Evolutionary conservation across 2,113 vertebrate species (phyloP), one percentile per base, ranked within the genome.

Genomic region (Ciconia boyciana): DNA sequence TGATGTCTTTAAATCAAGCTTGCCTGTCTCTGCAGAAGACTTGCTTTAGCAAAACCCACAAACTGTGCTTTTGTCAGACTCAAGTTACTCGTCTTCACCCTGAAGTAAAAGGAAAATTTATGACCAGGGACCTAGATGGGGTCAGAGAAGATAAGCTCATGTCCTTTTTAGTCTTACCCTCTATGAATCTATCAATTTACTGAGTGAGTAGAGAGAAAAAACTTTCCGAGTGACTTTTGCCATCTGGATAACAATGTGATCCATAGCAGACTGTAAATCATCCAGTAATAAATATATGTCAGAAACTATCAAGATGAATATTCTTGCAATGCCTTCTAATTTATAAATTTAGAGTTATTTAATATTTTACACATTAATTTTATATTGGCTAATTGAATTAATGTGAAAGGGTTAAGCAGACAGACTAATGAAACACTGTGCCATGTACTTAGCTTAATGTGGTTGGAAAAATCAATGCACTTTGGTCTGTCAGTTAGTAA

Each of bases 401-500:
- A 91, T 78, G 68, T 92, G 80, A 94, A 95, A 94, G 94, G 93
- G 85, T 96, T 97, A 97, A 96, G 92, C 34, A 90, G 90, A 83
- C 65, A 94, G 87, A 52, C 76, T 92, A 97, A 97, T 92, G 92
- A 95, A 97, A 96, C 87, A 57, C 74, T 83, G 70, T 68, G 70
- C 82, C 66, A 46, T 29, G 54, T 81, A 96, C 87, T 97, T 87
- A 83, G 87, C 84, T 95, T 94, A 97, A 97, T 96, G 89, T 85
- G 81, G 69, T 32, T 93, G 91, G 90, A 93, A 96, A 97, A 97
- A 97, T 95, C 95, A 94, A 97, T 94, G 92, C 72, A 94, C 82
- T 96, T 94, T 87, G 74, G 82, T 90, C 93, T 95, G 93, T 96
- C 97, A 96, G 90, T 82, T 64, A 94, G 94, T 82, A 96, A 94